Percentiles rank a stretch among this genome's conserved stretches.
Conservation (phyloP, 1,140 invertebrate genomes). For the Propsilocerus akamusi region DNA sequence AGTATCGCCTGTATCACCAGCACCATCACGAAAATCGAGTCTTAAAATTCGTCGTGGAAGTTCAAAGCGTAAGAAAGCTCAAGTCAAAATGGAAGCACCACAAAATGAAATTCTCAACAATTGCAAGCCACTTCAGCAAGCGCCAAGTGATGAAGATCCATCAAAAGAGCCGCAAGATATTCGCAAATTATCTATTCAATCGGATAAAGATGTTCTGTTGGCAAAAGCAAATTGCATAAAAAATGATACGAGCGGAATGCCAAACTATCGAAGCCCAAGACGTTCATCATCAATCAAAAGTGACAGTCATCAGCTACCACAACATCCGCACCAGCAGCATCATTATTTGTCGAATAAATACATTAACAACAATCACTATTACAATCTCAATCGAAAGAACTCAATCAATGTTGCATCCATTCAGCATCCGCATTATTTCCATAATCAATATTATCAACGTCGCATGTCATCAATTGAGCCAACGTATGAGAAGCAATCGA, state of each 20-base stretch:
- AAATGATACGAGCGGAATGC: slow-evolving; percentile 40
- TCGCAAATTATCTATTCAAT: neutral
- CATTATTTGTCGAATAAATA: slow-evolving; percentile 16
- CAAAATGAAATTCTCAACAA: neutral
- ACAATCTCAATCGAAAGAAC: slow-evolving; percentile 18
- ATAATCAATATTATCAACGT: slow-evolving; percentile 11
- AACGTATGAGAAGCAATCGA: slow-evolving; percentile 21
- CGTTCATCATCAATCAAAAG: slow-evolving; percentile 12
- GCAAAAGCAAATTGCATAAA: slow-evolving; percentile 37
- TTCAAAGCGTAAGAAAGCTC: neutral
- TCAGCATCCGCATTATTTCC: neutral
- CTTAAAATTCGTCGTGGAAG: neutral
- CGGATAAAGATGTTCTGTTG: slow-evolving; percentile 30
- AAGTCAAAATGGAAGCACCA: neutral
- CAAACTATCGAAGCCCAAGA: slow-evolving; percentile 6
- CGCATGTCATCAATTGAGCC: slow-evolving; percentile 24
- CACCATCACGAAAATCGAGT: neutral
- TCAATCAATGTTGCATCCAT: slow-evolving; percentile 11
- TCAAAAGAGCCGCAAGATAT: neutral
- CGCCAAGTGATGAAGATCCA: neutral
- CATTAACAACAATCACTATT: slow-evolving; percentile 21
- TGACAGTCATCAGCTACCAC: slow-evolving; percentile 2
- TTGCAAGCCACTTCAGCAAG: neutral
- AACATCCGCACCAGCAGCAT: neutral
- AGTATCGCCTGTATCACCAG: neutral